phyloP scores from a whole-genome alignment of 2,888 invertebrate species.

The Drosophila limbata region DNA sequence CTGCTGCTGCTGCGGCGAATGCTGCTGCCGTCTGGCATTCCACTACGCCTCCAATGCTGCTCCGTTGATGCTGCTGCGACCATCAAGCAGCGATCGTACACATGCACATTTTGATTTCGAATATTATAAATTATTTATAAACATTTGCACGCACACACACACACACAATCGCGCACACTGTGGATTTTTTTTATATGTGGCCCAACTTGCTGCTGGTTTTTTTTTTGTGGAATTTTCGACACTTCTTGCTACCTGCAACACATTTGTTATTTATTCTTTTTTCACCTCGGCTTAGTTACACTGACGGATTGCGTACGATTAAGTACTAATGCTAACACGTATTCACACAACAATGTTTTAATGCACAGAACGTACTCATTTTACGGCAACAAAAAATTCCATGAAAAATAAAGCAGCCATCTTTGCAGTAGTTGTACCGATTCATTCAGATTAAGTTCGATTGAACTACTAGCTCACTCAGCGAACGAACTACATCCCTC shows the following conservation, averaged over 20 bases:
- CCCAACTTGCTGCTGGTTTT: conserved; percentile 62
- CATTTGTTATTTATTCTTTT: conserved; percentile 31
- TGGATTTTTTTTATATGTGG: conserved; percentile 39
- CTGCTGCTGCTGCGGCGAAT: conserved; percentile 44
- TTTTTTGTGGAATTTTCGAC: conserved; percentile 63
- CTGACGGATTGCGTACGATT: conserved; percentile 4
- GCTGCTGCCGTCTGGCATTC: conserved; percentile 58
- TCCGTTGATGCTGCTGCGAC: conserved; percentile 47
- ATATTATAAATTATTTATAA: conserved; percentile 75
- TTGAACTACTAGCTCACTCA: neutral
- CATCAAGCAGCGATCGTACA: conserved; percentile 62
- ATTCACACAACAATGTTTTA: conserved; percentile 45
- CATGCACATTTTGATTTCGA: conserved; percentile 67
- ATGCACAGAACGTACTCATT: conserved; percentile 40
- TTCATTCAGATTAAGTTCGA: neutral
- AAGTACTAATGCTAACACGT: conserved; percentile 33
- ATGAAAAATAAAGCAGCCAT: conserved; percentile 65
- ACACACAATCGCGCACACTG: conserved; percentile 29
- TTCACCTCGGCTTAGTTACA: conserved; percentile 11
- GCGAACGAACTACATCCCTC: neutral
- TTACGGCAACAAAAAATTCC: conserved; percentile 63
- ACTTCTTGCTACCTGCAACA: conserved; percentile 41
- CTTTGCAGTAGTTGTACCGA: conserved; percentile 34
- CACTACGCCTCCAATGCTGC: conserved; percentile 59
- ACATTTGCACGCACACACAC: conserved; percentile 66